phyloP scores from a whole-genome alignment of 2,888 invertebrate species.

The Ophion obscuratus region DNA sequence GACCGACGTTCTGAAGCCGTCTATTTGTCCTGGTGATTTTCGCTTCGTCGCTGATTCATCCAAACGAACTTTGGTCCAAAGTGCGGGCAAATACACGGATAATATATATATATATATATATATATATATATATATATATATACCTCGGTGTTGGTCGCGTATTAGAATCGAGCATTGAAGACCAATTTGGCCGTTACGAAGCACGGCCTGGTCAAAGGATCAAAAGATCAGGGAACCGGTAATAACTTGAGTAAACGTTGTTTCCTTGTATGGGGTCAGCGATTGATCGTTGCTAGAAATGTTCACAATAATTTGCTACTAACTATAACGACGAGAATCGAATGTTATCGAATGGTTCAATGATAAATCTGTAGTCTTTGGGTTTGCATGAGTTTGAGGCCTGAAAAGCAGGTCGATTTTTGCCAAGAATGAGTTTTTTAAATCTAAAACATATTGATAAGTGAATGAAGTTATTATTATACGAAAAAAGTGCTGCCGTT shows the following conservation, averaged over 20 bases:
- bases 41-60: neutral
- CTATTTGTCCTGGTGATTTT: slow-evolving; percentile 34
- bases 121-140: too few species aligned
- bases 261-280: neutral
- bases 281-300: neutral
- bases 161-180: slow-evolving; percentile 6
- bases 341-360: too few species aligned
- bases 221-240: slow-evolving; percentile 9
- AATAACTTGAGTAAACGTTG: neutral
- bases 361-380: too few species aligned
- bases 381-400: too few species aligned
- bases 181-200: neutral
- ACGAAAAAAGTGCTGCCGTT: too few species aligned
- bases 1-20: slow-evolving; percentile 7
- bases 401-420: too few species aligned
- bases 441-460: too few species aligned
- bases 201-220: slow-evolving; percentile 14
- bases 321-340: too few species aligned
- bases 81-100: neutral
- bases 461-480: too few species aligned
- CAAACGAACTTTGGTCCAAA: slow-evolving; percentile 8
- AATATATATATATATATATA: neutral
- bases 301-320: too few species aligned
- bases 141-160: neutral
- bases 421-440: too few species aligned